phyloP scores from a whole-genome alignment of 1,140 invertebrate species.

The Drosophila nigrodunni region DNA sequence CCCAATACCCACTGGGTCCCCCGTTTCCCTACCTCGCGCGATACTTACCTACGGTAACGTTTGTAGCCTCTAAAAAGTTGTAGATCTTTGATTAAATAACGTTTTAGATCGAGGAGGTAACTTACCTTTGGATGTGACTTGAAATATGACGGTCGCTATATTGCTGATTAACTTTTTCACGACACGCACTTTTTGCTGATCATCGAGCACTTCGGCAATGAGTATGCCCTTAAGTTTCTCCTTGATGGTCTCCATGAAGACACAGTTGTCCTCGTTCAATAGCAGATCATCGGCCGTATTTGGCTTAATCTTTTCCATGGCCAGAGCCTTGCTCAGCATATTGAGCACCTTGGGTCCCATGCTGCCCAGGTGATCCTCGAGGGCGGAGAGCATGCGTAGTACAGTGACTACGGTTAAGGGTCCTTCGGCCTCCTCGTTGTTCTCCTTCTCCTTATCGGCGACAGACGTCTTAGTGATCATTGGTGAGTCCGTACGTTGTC shows the following conservation, averaged over 20 bases:
- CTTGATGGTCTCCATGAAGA: conserved; percentile 92
- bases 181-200: conserved; percentile 83
- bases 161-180: conserved; percentile 86
- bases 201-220: conserved; percentile 90
- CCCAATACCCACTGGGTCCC: not conserved
- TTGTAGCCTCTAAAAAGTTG: conserved; percentile 5
- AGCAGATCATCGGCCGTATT: conserved; percentile 91
- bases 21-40: not conserved
- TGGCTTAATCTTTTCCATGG: conserved; percentile 88
- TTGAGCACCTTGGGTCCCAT: conserved; percentile 91
- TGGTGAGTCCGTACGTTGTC: conserved; percentile 49
- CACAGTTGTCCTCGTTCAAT: conserved; percentile 88
- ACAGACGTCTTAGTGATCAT: not conserved
- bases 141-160: conserved; percentile 88
- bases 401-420: conserved; percentile 88
- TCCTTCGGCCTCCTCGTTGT: conserved; percentile 61
- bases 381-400: conserved; percentile 90
- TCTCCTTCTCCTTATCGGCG: conserved; percentile 36
- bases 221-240: conserved; percentile 93
- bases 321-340: conserved; percentile 89
- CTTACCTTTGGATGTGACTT: conserved; percentile 86
- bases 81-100: not conserved
- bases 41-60: conserved; percentile 26
- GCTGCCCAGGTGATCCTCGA: conserved; percentile 92
- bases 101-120: not conserved